Percentiles rank a stretch among this genome's conserved stretches.
phyloP scores from a whole-genome alignment of 2,888 invertebrate species.

The Epirrhoe alternata region DNA sequence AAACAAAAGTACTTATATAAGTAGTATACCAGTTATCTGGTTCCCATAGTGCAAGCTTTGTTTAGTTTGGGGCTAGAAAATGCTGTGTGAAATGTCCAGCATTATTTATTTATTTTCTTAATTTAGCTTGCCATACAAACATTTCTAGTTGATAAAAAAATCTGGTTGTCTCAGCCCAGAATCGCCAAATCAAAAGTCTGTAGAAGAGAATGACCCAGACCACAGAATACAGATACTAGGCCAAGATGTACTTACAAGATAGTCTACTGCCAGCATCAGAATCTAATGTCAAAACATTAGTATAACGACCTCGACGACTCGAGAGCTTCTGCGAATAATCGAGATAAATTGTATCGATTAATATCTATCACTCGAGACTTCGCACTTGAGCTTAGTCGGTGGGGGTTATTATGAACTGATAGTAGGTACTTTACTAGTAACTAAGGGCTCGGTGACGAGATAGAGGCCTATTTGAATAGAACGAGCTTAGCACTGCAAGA shows the following conservation, averaged over 20 bases:
- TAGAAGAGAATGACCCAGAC: too few relatives aligned
- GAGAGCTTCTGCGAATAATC: constrained; percentile 54
- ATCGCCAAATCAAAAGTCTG: too few relatives aligned
- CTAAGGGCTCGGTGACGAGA: background rate
- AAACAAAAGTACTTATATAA: too few relatives aligned
- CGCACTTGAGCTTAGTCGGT: constrained; percentile 37
- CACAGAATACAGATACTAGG: too few relatives aligned
- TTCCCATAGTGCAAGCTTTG: too few relatives aligned
- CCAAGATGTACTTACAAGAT: background rate
- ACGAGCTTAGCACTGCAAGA: background rate
- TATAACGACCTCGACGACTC: constrained; percentile 30
- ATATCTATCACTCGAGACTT: constrained; percentile 60
- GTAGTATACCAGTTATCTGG: too few relatives aligned
- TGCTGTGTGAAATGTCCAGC: too few relatives aligned
- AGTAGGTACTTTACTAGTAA: background rate
- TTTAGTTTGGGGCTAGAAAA: too few relatives aligned
- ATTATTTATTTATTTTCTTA: too few relatives aligned
- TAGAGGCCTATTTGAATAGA: background rate
- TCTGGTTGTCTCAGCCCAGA: too few relatives aligned
- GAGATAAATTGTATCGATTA: constrained; percentile 67
- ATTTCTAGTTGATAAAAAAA: too few relatives aligned
- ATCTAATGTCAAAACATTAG: constrained; percentile 33
- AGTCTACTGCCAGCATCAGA: background rate
- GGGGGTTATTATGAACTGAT: constrained; percentile 34
- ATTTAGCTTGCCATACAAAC: too few relatives aligned